Conservation (phyloP, 2,888 invertebrate species). For the Octonoba sinensis region DNA sequence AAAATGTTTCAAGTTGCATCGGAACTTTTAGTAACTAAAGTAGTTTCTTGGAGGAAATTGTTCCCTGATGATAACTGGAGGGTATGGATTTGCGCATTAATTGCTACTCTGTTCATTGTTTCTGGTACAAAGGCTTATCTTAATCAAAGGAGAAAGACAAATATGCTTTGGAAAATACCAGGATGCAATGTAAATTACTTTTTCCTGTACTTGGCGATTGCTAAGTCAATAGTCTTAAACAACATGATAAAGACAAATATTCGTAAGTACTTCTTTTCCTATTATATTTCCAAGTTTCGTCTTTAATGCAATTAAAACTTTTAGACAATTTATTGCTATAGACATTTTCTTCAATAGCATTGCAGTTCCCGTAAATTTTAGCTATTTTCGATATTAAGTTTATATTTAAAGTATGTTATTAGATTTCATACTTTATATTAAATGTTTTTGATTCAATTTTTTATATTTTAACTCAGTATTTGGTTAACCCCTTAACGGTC, state of each 20-base stretch:
- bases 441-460: no score
- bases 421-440: no score
- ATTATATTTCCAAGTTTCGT: neutral
- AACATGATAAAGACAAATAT: conserved; percentile 59
- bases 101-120: neutral
- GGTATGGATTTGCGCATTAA: conserved; percentile 7
- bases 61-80: conserved; percentile 23
- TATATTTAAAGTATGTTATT: no score
- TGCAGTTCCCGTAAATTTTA: no score
- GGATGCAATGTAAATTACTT: conserved; percentile 54
- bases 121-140: neutral
- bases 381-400: no score
- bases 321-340: no score
- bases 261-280: conserved; percentile 28
- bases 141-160: conserved; percentile 19
- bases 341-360: no score
- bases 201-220: conserved; percentile 38
- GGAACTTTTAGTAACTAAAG: conserved; percentile 20
- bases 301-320: no score
- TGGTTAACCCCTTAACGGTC: no score
- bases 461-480: no score
- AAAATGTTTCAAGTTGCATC: conserved; percentile 18
- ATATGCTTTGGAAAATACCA: conserved; percentile 51
- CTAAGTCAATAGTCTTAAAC: conserved; percentile 29
- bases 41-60: conserved; percentile 3